phyloP scores from a whole-genome alignment of 2,888 invertebrate genomes.

The Melikaiella ostensackeni region DNA sequence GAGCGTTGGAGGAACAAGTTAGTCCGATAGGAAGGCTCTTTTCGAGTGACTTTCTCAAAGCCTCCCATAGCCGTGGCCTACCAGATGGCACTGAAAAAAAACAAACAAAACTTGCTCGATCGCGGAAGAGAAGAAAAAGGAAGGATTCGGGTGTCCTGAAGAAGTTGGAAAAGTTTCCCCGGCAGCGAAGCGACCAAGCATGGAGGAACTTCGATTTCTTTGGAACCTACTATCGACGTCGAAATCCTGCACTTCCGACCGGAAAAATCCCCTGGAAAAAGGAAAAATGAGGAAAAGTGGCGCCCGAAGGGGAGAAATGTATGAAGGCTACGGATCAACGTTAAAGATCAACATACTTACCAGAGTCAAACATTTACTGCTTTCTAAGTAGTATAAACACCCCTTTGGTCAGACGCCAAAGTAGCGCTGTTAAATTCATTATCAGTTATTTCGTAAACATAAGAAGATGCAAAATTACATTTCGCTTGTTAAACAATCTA shows the following conservation, averaged over 20 bases:
- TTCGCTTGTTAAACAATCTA: neutral
- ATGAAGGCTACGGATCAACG: slow-evolving; percentile 4
- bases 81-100: slow-evolving; percentile 51
- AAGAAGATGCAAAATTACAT: neutral
- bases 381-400: slow-evolving; percentile 7
- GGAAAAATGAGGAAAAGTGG: slow-evolving; percentile 8
- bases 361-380: slow-evolving; percentile 7
- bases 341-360: slow-evolving; percentile 18
- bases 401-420: slow-evolving; percentile 1
- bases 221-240: slow-evolving; percentile 26
- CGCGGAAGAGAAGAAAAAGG: slow-evolving; percentile 48
- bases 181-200: slow-evolving; percentile 46
- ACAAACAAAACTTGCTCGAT: slow-evolving; percentile 56
- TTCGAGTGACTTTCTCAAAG: slow-evolving; percentile 69
- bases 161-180: slow-evolving; percentile 53
- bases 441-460: neutral
- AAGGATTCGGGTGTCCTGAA: slow-evolving; percentile 41
- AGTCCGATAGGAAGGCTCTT: slow-evolving; percentile 62
- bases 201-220: slow-evolving; percentile 41
- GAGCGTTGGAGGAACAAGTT: neutral
- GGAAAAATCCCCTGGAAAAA: slow-evolving; percentile 4
- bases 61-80: slow-evolving; percentile 60
- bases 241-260: slow-evolving; percentile 32
- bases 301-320: slow-evolving; percentile 3
- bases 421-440: neutral